phyloP scores from a whole-genome alignment of 2,888 invertebrate species.

The Synergus itoensis region DNA sequence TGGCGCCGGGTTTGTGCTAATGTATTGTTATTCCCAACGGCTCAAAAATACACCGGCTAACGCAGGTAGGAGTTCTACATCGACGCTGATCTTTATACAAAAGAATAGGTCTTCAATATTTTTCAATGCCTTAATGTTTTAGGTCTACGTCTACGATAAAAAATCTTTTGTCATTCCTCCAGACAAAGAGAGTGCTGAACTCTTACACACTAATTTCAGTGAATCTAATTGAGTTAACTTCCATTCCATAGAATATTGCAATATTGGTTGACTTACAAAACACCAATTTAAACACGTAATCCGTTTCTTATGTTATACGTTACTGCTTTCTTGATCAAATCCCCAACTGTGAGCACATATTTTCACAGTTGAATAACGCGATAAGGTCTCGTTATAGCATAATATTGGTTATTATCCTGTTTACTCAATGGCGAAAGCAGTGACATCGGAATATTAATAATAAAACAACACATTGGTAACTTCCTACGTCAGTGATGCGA shows the following conservation, averaged over 20 bases:
- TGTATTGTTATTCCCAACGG: conserved; percentile 51
- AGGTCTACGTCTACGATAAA: background rate
- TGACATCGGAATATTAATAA: conserved; percentile 11
- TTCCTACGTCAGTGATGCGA: background rate
- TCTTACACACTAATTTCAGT: background rate
- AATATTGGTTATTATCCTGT: conserved; percentile 13
- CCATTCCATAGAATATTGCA: background rate
- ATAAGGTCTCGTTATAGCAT: background rate
- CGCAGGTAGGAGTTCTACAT: conserved; percentile 18
- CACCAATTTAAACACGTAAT: background rate
- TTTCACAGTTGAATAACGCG: conserved; percentile 20
- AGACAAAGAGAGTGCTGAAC: background rate
- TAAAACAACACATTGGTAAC: conserved; percentile 17
- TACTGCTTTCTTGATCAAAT: conserved; percentile 2
- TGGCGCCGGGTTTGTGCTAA: conserved; percentile 46
- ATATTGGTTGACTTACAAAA: background rate
- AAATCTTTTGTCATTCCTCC: background rate
- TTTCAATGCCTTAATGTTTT: background rate
- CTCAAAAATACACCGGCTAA: conserved; percentile 51
- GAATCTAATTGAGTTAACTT: background rate
- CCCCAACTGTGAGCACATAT: conserved; percentile 19
- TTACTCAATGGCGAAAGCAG: background rate
- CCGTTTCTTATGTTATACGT: background rate
- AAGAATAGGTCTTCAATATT: background rate
- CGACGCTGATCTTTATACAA: background rate